phyloP scores from a whole-genome alignment of 2,797 vertebrate species.

The Clarias fuscus region DNA sequence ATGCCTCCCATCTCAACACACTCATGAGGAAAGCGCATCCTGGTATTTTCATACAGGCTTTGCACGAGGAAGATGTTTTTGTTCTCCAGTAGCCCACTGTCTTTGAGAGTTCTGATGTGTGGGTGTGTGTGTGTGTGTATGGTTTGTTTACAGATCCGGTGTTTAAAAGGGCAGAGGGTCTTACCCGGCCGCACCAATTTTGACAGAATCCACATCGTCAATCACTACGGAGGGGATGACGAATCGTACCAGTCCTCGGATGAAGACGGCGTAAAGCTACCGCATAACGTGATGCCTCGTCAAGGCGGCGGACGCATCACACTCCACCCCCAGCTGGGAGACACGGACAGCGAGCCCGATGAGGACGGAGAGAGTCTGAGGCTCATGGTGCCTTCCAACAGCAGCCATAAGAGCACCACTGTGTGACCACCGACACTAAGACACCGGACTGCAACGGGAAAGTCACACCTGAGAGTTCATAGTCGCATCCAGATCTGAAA shows the following conservation, averaged over 20 bases:
- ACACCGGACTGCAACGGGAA: slow-evolving; percentile 18
- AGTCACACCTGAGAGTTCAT: slow-evolving; percentile 14
- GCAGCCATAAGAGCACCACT: slow-evolving; percentile 83
- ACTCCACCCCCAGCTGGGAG: slow-evolving; percentile 77
- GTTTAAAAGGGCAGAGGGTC: slow-evolving; percentile 85
- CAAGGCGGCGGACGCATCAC: slow-evolving; percentile 70
- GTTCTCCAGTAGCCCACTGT: background rate
- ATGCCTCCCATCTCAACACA: background rate
- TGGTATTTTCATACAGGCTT: background rate
- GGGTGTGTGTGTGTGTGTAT: background rate
- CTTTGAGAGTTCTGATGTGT: background rate
- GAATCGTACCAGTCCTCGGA: slow-evolving; percentile 92
- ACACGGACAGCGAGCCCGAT: slow-evolving; percentile 84
- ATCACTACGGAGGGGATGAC: slow-evolving; percentile 84
- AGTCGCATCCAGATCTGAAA: slow-evolving; percentile 20
- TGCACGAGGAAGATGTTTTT: background rate
- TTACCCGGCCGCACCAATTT: slow-evolving; percentile 81
- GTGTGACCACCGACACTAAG: slow-evolving; percentile 76
- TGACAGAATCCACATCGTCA: slow-evolving; percentile 97
- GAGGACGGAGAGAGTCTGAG: slow-evolving; percentile 74
- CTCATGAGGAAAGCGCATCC: background rate
- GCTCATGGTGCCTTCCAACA: slow-evolving; percentile 67
- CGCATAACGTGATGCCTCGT: slow-evolving; percentile 59
- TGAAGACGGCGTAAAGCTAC: slow-evolving; percentile 81
- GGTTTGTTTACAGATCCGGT: slow-evolving; percentile 81